Evolutionary conservation across 2,888 invertebrate genomes (phyloP).

Genomic region (Aleiodes leptofemur): DNA sequence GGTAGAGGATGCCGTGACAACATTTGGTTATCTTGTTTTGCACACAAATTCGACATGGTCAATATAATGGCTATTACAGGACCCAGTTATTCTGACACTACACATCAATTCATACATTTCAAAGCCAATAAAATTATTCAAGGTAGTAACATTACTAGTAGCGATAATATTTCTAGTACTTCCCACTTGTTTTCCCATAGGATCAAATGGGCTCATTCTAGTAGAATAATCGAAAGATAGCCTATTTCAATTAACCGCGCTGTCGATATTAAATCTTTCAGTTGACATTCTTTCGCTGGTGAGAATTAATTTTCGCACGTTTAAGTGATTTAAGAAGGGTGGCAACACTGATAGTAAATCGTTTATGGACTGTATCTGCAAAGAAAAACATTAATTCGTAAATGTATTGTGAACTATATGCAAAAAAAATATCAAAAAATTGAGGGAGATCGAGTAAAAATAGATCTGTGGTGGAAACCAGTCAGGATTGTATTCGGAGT

Average conservation of each 20-base stretch:
- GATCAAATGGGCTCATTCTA: constrained; percentile 10
- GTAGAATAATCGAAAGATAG: constrained; percentile 57
- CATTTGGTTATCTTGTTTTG: constrained; percentile 70
- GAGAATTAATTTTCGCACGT: constrained; percentile 7
- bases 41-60: constrained; percentile 70
- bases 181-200: constrained; percentile 11
- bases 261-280: constrained; percentile 49
- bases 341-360: too few relatives aligned
- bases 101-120: neutral
- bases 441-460: too few relatives aligned
- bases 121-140: constrained; percentile 72
- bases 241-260: constrained; percentile 70
- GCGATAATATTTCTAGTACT: neutral
- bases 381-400: too few relatives aligned
- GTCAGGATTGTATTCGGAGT: too few relatives aligned
- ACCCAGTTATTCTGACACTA: neutral
- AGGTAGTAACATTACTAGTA: constrained; percentile 68
- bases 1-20: constrained; percentile 61
- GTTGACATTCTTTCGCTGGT: neutral
- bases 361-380: neutral
- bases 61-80: constrained; percentile 71
- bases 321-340: constrained; percentile 13
- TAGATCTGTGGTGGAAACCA: too few relatives aligned
- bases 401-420: too few relatives aligned
- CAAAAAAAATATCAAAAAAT: too few relatives aligned